Conservation (phyloP, 2,888 invertebrate genomes). For the Mystacides longicornis region DNA sequence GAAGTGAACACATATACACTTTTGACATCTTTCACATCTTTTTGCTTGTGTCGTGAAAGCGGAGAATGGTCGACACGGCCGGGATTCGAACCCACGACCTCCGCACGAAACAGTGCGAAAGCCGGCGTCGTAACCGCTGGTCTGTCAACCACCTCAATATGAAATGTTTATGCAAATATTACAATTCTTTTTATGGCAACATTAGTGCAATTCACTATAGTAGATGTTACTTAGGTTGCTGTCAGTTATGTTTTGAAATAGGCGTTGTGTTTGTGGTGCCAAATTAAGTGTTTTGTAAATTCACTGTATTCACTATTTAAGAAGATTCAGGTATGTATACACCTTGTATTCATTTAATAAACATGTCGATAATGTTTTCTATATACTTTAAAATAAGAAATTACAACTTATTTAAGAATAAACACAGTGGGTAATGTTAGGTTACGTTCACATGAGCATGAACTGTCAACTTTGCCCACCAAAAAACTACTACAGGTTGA, state of each 20-base stretch:
- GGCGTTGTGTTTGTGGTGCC: conserved; percentile 1
- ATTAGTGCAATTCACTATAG: not conserved
- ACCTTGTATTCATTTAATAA: not conserved
- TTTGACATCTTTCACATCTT: too few relatives aligned
- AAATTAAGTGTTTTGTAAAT: not conserved
- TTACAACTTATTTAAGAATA: not conserved
- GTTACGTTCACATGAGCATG: not conserved
- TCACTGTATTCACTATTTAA: not conserved
- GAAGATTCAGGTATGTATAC: not conserved
- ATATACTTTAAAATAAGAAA: not conserved
- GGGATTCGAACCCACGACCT: too few relatives aligned
- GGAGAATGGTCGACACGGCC: too few relatives aligned
- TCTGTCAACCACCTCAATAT: too few relatives aligned
- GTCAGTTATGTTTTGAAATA: not conserved
- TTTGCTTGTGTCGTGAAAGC: too few relatives aligned
- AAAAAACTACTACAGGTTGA: conserved; percentile 2
- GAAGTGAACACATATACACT: too few relatives aligned
- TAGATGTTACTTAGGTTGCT: not conserved
- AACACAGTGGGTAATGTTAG: conserved; percentile 2
- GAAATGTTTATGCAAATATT: not conserved
- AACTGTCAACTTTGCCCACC: conserved; percentile 3
- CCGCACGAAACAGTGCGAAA: too few relatives aligned
- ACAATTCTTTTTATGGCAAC: conserved; percentile 3
- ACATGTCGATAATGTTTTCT: not conserved
- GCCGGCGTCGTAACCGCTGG: too few relatives aligned